Evolutionary conservation across 1,140 invertebrate genomes (phyloP).

Genomic region (Lethocerus indicus): DNA sequence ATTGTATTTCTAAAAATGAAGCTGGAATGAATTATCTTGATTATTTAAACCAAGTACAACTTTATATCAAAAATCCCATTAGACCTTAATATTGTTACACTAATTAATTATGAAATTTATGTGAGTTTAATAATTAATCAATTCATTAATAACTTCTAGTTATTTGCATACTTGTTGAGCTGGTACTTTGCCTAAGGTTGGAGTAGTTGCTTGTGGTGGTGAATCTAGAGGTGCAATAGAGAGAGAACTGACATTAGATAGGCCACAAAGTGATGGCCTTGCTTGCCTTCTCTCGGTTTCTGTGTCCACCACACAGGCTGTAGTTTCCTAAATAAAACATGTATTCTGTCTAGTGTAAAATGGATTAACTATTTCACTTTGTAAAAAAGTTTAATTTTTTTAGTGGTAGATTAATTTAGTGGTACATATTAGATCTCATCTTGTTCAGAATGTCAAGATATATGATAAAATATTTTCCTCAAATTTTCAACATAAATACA

Average conservation of each 20-base stretch:
- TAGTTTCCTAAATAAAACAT: slow-evolving; percentile 3
- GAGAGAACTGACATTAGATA: slow-evolving; percentile 15
- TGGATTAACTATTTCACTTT: too few species aligned
- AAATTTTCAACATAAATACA: too few species aligned
- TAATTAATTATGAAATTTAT: slow-evolving; percentile 15
- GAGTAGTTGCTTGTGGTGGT: slow-evolving; percentile 57
- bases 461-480: too few species aligned
- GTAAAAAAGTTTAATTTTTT: too few species aligned
- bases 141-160: too few species aligned
- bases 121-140: slow-evolving; percentile 34
- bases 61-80: background rate
- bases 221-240: slow-evolving; percentile 38
- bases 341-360: too few species aligned
- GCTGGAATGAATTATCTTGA: slow-evolving; percentile 21
- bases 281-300: slow-evolving; percentile 15
- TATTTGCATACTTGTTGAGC: too few species aligned
- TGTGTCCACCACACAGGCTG: slow-evolving; percentile 14
- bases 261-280: slow-evolving; percentile 13
- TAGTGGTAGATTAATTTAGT: too few species aligned
- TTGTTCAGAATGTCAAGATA: too few species aligned
- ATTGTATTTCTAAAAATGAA: slow-evolving; percentile 33
- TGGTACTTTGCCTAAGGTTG: slow-evolving; percentile 46
- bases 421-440: too few species aligned
- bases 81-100: slow-evolving; percentile 21
- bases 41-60: background rate